These are phyloP conservation scores for Rhinophrynus dorsalis DNA, from an alignment of 2,797 vertebrate genomes.

Conservation along the genomic window DNA sequence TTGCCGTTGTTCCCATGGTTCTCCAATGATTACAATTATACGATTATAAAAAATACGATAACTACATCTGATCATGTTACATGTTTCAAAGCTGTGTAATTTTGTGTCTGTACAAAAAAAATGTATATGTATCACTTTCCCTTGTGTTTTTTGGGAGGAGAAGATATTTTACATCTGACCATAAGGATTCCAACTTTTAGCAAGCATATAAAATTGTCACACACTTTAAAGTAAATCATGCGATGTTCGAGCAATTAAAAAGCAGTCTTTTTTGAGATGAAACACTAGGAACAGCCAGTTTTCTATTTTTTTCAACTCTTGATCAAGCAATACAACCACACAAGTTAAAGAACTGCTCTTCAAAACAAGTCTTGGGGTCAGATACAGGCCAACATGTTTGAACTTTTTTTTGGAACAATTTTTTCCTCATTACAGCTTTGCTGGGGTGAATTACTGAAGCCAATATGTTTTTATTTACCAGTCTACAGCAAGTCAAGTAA, in stretches of 20 bases:
- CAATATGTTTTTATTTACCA: conserved; percentile 40
- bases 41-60: no score
- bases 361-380: conserved; percentile 42
- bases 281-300: neutral
- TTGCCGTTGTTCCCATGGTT: no score
- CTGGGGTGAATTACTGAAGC: conserved; percentile 30
- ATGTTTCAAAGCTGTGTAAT: no score
- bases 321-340: conserved; percentile 26
- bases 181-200: neutral
- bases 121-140: no score
- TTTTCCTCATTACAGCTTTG: conserved; percentile 38
- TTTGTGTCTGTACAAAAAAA: no score
- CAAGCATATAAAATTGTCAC: neutral
- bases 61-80: no score
- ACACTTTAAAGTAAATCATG: neutral
- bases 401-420: conserved; percentile 37
- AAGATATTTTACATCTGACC: no score
- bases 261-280: conserved; percentile 1
- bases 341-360: conserved; percentile 32
- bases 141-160: no score
- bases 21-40: no score
- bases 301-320: neutral
- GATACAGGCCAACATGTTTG: conserved; percentile 32
- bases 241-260: neutral
- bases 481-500: conserved; percentile 27